Evolutionary conservation across 2,113 vertebrate species (phyloP).

Genomic region (Geococcyx californianus): DNA sequence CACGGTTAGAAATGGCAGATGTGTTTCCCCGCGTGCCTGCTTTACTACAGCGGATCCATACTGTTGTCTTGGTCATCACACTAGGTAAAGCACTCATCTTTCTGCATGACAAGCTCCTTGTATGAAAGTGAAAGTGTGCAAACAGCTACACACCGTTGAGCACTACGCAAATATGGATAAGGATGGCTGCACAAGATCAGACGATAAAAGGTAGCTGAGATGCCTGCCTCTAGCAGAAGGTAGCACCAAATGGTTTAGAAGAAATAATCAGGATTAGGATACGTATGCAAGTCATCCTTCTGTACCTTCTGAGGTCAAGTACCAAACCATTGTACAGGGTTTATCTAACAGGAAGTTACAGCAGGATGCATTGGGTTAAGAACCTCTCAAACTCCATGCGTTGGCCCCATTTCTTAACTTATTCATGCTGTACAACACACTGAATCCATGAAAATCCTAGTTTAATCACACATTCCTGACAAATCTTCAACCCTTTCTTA

Average conservation of each 20-base stretch:
- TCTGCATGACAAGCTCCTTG: neutral
- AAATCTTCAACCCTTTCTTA: neutral
- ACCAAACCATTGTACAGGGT: neutral
- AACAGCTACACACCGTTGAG: neutral
- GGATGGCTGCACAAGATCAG: neutral
- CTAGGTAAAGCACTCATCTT: neutral
- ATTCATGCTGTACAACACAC: neutral
- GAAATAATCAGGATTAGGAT: neutral
- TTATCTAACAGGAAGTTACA: neutral
- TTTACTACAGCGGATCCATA: neutral
- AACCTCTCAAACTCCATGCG: neutral
- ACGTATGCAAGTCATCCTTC: neutral
- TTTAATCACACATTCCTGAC: neutral
- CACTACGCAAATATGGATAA: neutral
- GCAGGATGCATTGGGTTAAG: neutral
- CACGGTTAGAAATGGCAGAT: neutral
- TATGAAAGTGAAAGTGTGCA: neutral
- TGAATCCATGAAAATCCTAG: neutral
- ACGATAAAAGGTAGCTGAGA: neutral
- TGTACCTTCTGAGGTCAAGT: neutral
- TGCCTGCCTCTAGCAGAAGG: neutral
- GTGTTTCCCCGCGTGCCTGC: neutral
- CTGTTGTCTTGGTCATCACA: neutral
- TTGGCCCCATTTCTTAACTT: neutral
- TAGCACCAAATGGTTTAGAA: neutral